Base-by-base conservation (phyloP, 2,888 invertebrate genomes). In the Nymphalis c-album region DNA sequence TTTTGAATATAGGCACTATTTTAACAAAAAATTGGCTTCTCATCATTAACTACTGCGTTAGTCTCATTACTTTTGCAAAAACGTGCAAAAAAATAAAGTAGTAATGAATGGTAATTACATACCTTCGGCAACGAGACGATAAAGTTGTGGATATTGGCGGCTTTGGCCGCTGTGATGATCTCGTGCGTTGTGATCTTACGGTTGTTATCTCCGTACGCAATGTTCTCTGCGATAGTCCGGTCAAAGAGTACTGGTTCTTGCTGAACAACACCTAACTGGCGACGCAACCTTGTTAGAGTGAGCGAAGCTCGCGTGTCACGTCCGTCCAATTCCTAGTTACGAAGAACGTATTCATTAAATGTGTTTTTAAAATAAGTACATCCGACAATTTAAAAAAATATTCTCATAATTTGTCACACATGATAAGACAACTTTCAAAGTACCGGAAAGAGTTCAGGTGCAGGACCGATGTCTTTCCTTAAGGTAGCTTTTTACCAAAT, bases 191-290 rank as follows among this genome's bases (percentile, higher is more conserved):
- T 80, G 59, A 96, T 94, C 45, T 92, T 88, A 20, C 96, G 93
- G 72, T 89, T 93, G 83, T 96, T 96, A 82, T 96, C 96, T 6
- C 97, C 97, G 81, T 97, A 97, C 0, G 96, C 95, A 75, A 98
- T 97, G 84, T 98, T 98, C 80, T 97, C 96, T 0, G 94, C 94
- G 62, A 97, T 95, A 35, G 96, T 96, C 66, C 95, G 93, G 82
- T 96, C 96, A 86, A 97, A 97, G 1, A 97, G 93, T 16, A 96
- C 94, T 0, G 97, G 97, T 78, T 97, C 97, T 85, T 97, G 97
- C 6, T 96, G 96, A 2, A 98, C 95, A 48, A 97, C 94, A 1
- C 97, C 97, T 68, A 97, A 90, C 80, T 96, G 95, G 8, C 94
- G 93, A 50, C 98, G 93, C 45, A 97, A 86, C 69, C 94, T 94